phyloP scores from a whole-genome alignment of 1,140 invertebrate genomes.

The Drosophila baimaii region DNA sequence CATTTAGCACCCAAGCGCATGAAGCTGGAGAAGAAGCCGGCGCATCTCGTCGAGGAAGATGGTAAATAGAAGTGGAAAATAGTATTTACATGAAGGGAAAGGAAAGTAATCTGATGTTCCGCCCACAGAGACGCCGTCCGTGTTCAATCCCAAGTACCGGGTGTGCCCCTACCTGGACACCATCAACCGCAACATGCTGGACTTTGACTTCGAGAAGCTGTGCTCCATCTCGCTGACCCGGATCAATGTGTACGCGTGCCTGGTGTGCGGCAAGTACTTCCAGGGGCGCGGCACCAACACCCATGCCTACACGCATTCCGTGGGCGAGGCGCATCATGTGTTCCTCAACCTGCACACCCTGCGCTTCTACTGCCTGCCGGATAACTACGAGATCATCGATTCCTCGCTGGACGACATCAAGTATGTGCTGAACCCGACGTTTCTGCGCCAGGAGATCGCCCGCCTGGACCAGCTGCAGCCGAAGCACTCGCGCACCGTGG shows the following conservation, averaged over 20 bases:
- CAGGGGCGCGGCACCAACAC: slow-evolving; percentile 99
- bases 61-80: slow-evolving; percentile 33
- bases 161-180: slow-evolving; percentile 97
- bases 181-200: slow-evolving; percentile 97
- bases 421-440: slow-evolving; percentile 99
- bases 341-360: slow-evolving; percentile 98
- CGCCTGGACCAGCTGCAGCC: slow-evolving; percentile 90
- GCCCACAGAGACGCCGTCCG: slow-evolving; percentile 74
- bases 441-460: slow-evolving; percentile 90
- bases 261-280: slow-evolving; percentile 99
- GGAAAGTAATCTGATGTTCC: background rate
- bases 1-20: slow-evolving; percentile 48
- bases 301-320: slow-evolving; percentile 99
- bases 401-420: slow-evolving; percentile 99
- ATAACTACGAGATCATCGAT: slow-evolving; percentile 99
- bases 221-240: slow-evolving; percentile 99
- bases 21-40: slow-evolving; percentile 57
- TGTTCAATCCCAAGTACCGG: slow-evolving; percentile 82
- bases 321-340: slow-evolving; percentile 98
- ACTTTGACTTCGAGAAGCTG: slow-evolving; percentile 99
- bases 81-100: too few relatives aligned
- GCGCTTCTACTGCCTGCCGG: slow-evolving; percentile 99
- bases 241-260: slow-evolving; percentile 99
- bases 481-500: slow-evolving; percentile 97
- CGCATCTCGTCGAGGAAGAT: slow-evolving; percentile 57